These are phyloP conservation scores for Bergia sp. DNA, from an alignment of 92 coral and sea anemone species.

Conservation along the genomic window DNA sequence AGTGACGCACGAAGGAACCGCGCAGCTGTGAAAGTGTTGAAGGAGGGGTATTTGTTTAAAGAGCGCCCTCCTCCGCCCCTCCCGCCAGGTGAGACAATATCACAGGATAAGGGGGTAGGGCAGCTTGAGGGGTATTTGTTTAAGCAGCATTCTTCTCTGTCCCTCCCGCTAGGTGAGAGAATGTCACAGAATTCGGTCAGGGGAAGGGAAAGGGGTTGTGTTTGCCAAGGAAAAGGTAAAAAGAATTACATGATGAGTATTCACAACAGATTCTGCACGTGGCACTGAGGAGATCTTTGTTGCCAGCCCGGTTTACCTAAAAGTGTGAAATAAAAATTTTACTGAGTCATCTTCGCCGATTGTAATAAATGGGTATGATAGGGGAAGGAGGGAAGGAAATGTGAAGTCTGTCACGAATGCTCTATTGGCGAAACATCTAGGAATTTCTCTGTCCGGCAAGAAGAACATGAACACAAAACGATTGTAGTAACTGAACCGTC, in stretches of 20 bases:
- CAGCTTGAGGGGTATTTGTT: not conserved
- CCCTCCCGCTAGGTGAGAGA: constrained; percentile 54
- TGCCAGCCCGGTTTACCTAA: not conserved
- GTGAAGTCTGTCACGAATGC: no score
- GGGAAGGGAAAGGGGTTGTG: no score
- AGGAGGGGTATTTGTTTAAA: constrained; percentile 61
- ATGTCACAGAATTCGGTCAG: no score
- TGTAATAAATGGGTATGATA: no score
- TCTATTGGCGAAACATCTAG: no score
- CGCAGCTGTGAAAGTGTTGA: constrained; percentile 60
- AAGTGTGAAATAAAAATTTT: not conserved
- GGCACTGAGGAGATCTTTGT: not conserved
- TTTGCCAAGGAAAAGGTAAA: no score
- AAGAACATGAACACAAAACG: no score
- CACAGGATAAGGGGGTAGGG: not conserved
- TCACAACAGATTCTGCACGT: not conserved
- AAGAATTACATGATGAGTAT: no score
- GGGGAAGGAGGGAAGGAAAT: no score
- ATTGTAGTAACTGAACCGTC: no score
- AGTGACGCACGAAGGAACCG: constrained; percentile 60
- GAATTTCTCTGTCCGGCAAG: no score
- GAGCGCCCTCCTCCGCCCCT: constrained; percentile 54
- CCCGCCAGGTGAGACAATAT: constrained; percentile 52
- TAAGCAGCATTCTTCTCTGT: constrained; percentile 56
- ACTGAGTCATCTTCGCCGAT: no score